Evolutionary conservation across 2,113 vertebrate species (phyloP), one percentile per base, ranked within the genome.

Genomic region (Danionella cerebrum): DNA sequence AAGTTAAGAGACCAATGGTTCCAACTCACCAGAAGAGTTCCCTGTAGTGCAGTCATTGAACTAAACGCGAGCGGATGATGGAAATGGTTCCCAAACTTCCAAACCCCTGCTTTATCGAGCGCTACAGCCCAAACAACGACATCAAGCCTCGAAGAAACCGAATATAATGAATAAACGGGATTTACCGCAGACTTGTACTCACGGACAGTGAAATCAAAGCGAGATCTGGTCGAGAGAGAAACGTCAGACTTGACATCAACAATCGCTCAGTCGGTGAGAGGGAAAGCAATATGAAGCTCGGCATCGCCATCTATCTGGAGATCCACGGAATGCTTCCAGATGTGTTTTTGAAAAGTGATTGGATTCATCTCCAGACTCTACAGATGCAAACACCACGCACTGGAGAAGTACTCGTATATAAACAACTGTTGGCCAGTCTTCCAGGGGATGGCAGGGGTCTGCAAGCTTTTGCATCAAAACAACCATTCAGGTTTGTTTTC

Each of bases 201-300:
- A 79, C 78, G 24, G 25, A 47, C 7, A 35, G 69, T 18, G 6
- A 31, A 24, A 41, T 52, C 10, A 18, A 11, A 33, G 38, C 48
- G 14, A 52, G 57, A 22, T 22, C 48, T 54, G 39, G 16, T 14
- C 63, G 29, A 22, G 10, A 16, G 36, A 11, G 3, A 29, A 76
- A 52, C 33, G 31, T 38, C 42, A 10, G 58, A 19, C 22, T 4
- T 4, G 6, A 18, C 42, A 21, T 73, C 50, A 11, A 11, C 19
- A 55, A 3, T 63, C 24, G 52, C 2, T 35, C 19, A 10, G 44
- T 9, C 44, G 33, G 3, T 7, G 7, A 48, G 14, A 25, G 4
- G 9, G n/a, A 62, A 14, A 1, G 27, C 27, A 25, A 47, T 36
- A 2, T 50, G 42, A 44, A 16, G 53, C 24, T 27, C 12, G 29